phyloP scores from a whole-genome alignment of 2,797 vertebrate genomes.

The Tinamus major region DNA sequence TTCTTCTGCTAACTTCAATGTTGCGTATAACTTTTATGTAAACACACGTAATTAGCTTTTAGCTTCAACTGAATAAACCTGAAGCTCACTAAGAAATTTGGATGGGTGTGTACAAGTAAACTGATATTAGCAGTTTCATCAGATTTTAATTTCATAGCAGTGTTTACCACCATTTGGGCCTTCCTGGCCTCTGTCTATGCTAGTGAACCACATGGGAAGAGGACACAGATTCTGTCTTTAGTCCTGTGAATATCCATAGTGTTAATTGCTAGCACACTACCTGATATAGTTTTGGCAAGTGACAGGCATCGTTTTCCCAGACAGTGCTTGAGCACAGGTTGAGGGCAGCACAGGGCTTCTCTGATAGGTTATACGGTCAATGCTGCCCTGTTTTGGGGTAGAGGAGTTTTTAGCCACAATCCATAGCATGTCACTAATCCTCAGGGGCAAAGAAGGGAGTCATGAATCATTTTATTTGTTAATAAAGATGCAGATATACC shows the following conservation, averaged over 20 bases:
- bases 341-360: not conserved
- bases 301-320: not conserved
- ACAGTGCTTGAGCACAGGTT: not conserved
- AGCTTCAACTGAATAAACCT: conserved; percentile 37
- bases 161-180: not conserved
- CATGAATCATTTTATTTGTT: not conserved
- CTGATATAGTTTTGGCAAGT: not conserved
- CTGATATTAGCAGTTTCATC: not conserved
- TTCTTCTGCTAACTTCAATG: not conserved
- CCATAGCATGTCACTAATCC: not conserved
- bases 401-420: not conserved
- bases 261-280: not conserved
- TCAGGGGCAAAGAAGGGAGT: not conserved
- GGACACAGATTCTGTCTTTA: not conserved
- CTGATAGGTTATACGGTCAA: not conserved
- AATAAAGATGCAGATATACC: not conserved
- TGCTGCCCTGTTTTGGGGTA: not conserved
- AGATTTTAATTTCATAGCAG: not conserved
- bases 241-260: not conserved
- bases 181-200: not conserved
- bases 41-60: conserved; percentile 49
- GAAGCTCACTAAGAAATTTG: conserved; percentile 25
- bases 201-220: not conserved
- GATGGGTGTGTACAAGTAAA: not conserved
- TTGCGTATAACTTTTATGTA: conserved; percentile 70